A percentile compares a stretch with the other conserved stretches of the same genome.
Evolutionary conservation across 2,113 vertebrate genomes (phyloP).

Genomic region (Cervus canadensis): DNA sequence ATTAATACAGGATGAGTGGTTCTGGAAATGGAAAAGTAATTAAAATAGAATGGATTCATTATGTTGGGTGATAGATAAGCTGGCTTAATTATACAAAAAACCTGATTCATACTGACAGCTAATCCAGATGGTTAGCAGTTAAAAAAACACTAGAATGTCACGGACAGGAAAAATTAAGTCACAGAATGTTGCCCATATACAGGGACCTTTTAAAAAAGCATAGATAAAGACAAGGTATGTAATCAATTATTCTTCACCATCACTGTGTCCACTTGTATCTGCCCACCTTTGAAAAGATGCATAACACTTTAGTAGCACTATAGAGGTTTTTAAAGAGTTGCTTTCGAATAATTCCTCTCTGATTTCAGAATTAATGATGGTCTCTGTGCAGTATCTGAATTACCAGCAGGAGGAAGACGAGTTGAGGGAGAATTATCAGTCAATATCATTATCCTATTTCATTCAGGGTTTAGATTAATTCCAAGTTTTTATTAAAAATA

Average conservation of each 20-base stretch:
- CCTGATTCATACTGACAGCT: conserved; percentile 70
- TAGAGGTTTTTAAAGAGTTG: not conserved
- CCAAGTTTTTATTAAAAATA: not conserved
- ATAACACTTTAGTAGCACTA: not conserved
- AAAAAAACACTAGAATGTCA: conserved; percentile 64
- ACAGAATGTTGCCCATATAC: conserved; percentile 53
- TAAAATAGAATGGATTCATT: conserved; percentile 74
- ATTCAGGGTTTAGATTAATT: not conserved
- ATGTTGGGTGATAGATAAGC: conserved; percentile 75
- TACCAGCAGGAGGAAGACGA: not conserved
- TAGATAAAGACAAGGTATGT: not conserved
- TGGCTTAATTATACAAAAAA: conserved; percentile 78
- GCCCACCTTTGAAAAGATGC: not conserved
- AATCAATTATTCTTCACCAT: not conserved
- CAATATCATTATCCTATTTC: not conserved
- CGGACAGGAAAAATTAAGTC: conserved; percentile 64
- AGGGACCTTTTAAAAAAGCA: conserved; percentile 29
- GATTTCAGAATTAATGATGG: not conserved
- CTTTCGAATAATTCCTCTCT: not conserved
- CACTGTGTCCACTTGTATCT: not conserved
- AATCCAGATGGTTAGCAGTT: conserved; percentile 66
- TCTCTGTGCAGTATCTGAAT: not conserved
- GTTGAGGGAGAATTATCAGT: conserved; percentile 1
- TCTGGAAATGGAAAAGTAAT: conserved; percentile 73
- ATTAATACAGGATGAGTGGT: conserved; percentile 54